phyloP scores from a whole-genome alignment of 2,888 invertebrate species.

The Chrysolina oricalcia region DNA sequence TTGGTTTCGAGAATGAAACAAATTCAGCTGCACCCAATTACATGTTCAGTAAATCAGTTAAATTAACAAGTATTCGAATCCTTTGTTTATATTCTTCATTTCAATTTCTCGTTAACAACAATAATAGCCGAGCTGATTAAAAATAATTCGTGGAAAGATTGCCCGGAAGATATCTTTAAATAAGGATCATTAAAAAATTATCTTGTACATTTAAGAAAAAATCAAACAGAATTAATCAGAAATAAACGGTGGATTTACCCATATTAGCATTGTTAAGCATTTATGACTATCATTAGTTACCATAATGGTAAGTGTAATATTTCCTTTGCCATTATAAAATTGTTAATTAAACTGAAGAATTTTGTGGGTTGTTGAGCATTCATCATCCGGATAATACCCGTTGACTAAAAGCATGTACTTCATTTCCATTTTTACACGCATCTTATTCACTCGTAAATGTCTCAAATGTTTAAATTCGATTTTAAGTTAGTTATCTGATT shows the following conservation, averaged over 20 bases:
- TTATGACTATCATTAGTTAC: slow-evolving; percentile 7
- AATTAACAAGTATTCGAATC: not conserved
- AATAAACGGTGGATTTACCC: not conserved
- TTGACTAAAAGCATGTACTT: not conserved
- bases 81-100: not conserved
- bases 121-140: not conserved
- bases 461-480: not conserved
- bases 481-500: not conserved
- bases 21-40: no score
- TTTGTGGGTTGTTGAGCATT: slow-evolving; percentile 5
- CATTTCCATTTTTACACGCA: not conserved
- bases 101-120: not conserved
- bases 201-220: not conserved
- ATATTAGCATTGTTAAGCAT: not conserved
- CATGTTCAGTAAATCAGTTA: no score
- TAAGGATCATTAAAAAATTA: not conserved
- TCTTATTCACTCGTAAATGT: not conserved
- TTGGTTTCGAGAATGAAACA: no score
- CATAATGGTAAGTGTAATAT: not conserved
- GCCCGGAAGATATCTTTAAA: not conserved
- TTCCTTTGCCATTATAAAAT: not conserved
- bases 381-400: not conserved
- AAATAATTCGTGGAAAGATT: slow-evolving; percentile 6
- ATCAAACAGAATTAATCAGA: not conserved
- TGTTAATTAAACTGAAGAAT: slow-evolving; percentile 7